Evolutionary conservation across 2,113 vertebrate species (phyloP), one percentile per base, ranked within the genome.

Genomic region (Meleagris gallopavo): DNA sequence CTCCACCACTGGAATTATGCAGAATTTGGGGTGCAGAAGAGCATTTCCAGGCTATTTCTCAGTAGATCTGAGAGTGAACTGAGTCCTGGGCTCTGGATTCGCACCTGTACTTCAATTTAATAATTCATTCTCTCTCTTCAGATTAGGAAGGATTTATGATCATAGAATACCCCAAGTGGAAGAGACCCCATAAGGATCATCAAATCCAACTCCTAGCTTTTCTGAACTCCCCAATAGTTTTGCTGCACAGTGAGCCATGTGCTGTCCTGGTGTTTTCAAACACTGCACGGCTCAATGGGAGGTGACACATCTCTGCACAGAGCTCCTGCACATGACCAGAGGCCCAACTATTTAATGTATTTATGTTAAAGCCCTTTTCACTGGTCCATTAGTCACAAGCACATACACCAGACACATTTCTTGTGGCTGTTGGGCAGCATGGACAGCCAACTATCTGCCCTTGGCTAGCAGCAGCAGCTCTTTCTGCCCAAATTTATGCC

Each of bases 401-500:
- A 36, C 0, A 0, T 43, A 43, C 46, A 82, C 18, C 46, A 52
- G 15, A 7, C 76, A 25, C 2, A 0, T 65, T 86, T 88, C 65
- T 52, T 40, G 13, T 54, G 75, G 32, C n/a, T 46, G 40, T 6
- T 46, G 54, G 86, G 83, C 77, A n/a, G 65, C 48, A 58, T 0
- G 0, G 61, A 36, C 43, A 79, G 74, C 8, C 40, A 89, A 70
- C 75, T 57, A 24, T 57, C 70, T 65, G 40, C 36, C 84, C 71
- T 85, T 92, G 81, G 74, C 67, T 66, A 36, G 41, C 61, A 89
- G 61, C 10, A 46, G 9, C 46, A 66, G 36, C 29, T 77, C 27
- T 66, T 76, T 82, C 84, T 94, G 77, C 54, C n/a, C 71, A 89
- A 41, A 79, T 95, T 66, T 69, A 13, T 79, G 75, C 67, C 93